Percentiles rank a stretch among this genome's conserved stretches.
Evolutionary conservation across 2,113 vertebrate genomes (phyloP).

Genomic region (Galemys pyrenaicus): DNA sequence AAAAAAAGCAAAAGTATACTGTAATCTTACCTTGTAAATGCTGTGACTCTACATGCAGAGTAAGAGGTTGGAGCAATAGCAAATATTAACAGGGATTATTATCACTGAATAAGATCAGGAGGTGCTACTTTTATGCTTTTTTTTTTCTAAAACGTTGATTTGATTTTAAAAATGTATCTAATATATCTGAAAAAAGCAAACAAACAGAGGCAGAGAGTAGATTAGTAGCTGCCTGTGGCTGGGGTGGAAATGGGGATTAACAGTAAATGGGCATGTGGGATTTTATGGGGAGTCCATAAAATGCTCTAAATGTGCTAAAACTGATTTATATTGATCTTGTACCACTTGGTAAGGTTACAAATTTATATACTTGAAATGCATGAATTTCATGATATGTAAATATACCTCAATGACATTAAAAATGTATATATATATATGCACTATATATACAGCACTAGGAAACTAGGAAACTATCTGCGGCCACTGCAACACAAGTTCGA

Average conservation of each 20-base stretch:
- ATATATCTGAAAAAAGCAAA: conserved; percentile 14
- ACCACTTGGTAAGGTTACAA: neutral
- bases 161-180: conserved; percentile 22
- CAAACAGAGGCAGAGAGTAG: conserved; percentile 5
- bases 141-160: conserved; percentile 28
- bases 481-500: too few species aligned
- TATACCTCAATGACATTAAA: neutral
- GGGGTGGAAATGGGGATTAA: neutral
- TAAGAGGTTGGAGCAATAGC: neutral
- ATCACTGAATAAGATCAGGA: neutral
- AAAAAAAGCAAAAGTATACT: neutral
- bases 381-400: conserved; percentile 31
- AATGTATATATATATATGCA: neutral
- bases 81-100: conserved; percentile 33
- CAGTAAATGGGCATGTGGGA: neutral
- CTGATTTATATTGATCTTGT: neutral
- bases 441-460: too few species aligned
- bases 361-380: neutral
- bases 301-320: neutral
- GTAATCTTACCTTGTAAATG: conserved; percentile 27
- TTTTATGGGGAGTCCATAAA: neutral
- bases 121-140: neutral
- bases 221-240: conserved; percentile 7
- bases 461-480: too few species aligned
- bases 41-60: neutral